These are phyloP conservation scores for Grallaria varia DNA, from an alignment of 2,113 vertebrate genomes.

Conservation along the genomic window DNA sequence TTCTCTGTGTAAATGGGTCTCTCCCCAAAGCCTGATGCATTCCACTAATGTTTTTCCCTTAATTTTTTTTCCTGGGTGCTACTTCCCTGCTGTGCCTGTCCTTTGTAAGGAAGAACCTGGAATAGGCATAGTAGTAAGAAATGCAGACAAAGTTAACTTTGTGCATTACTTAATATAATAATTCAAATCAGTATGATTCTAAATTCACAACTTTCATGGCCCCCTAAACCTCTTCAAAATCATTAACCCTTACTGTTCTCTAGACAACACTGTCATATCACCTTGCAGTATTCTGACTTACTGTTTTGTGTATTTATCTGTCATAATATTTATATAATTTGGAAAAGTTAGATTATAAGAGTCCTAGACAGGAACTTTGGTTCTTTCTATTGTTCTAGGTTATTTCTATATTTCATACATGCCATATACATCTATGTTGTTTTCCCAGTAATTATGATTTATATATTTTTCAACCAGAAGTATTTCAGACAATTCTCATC, in stretches of 20 bases:
- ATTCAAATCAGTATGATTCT: not conserved
- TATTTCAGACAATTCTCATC: not conserved
- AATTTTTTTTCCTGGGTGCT: not conserved
- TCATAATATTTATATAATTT: not conserved
- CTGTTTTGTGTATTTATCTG: not conserved
- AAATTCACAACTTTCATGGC: not conserved
- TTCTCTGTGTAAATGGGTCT: not conserved
- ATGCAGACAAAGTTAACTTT: not conserved
- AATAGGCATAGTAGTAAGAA: not conserved
- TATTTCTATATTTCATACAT: not conserved
- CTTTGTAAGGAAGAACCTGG: not conserved
- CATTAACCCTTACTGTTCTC: constrained; percentile 8
- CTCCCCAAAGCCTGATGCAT: not conserved
- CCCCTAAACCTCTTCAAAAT: not conserved
- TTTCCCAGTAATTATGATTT: not conserved
- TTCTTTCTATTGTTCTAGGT: not conserved
- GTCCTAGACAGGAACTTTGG: not conserved
- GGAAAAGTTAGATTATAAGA: not conserved
- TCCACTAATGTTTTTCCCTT: not conserved
- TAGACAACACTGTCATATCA: not conserved
- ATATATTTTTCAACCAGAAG: not conserved
- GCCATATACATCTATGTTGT: not conserved
- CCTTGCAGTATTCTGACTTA: not conserved
- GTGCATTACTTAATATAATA: not conserved
- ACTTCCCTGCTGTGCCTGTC: not conserved